phyloP scores from a whole-genome alignment of 2,797 vertebrate species.

The Carapus acus region DNA sequence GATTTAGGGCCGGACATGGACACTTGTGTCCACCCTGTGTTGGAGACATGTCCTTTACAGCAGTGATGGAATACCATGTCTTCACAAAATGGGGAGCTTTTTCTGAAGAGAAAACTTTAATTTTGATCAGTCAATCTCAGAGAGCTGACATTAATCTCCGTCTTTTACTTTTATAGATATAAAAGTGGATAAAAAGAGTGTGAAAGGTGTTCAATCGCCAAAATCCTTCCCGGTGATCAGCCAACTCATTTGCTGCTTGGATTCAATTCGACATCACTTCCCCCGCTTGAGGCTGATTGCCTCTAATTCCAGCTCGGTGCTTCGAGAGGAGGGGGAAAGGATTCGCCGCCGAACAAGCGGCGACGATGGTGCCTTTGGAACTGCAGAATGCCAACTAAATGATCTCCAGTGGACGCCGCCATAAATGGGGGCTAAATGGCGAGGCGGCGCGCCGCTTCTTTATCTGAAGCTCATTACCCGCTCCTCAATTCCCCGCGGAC shows the following conservation, averaged over 20 bases:
- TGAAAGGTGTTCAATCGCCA: constrained; percentile 16
- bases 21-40: too few species aligned
- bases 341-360: constrained; percentile 43
- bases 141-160: too few species aligned
- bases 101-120: too few species aligned
- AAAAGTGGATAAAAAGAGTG: constrained; percentile 7
- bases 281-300: constrained; percentile 52
- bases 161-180: too few species aligned
- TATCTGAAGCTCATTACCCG: constrained; percentile 67
- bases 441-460: constrained; percentile 45
- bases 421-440: constrained; percentile 64
- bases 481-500: constrained; percentile 55
- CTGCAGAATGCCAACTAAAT: constrained; percentile 50
- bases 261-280: constrained; percentile 48
- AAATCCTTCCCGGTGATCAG: constrained; percentile 36
- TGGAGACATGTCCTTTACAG: too few species aligned
- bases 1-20: too few species aligned
- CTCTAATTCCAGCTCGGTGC: constrained; percentile 51
- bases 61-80: constrained; percentile 5
- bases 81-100: too few species aligned
- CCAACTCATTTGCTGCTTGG: constrained; percentile 51
- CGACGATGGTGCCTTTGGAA: constrained; percentile 36
- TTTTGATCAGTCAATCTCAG: too few species aligned
- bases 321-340: constrained; percentile 38
- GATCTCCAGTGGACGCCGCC: constrained; percentile 58